These are phyloP conservation scores for Ceuthmochares aereus DNA, from an alignment of 2,113 vertebrate genomes.

Conservation along the genomic window DNA sequence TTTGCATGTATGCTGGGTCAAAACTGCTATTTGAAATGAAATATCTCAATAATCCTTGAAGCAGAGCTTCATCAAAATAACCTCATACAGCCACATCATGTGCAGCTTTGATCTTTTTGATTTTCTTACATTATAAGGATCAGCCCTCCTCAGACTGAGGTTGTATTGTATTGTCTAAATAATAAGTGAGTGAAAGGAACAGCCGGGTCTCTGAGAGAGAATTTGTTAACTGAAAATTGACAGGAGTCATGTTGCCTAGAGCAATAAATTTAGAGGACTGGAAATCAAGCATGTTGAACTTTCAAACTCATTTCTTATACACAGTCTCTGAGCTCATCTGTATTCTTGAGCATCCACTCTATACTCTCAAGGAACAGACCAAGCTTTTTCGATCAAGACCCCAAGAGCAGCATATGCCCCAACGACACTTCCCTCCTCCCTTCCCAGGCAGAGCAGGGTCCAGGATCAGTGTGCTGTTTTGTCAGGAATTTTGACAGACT, in stretches of 20 bases:
- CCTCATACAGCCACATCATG: neutral
- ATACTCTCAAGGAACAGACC: neutral
- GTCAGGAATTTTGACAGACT: neutral
- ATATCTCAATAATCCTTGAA: neutral
- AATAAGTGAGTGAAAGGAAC: neutral
- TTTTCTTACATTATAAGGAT: constrained; percentile 2
- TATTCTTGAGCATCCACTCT: neutral
- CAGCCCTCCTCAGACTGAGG: neutral
- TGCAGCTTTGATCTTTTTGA: neutral
- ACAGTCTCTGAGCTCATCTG: constrained; percentile 8
- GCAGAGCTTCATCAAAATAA: neutral
- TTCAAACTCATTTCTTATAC: constrained; percentile 10
- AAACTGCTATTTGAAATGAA: neutral
- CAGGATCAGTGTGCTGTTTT: neutral
- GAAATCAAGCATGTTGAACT: neutral
- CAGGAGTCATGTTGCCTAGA: neutral
- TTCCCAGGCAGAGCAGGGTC: neutral
- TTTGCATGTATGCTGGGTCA: neutral
- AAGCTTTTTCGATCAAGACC: neutral
- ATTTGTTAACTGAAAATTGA: constrained; percentile 37
- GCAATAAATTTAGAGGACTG: constrained; percentile 20
- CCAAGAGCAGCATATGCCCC: neutral
- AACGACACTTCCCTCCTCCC: neutral
- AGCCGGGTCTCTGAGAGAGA: neutral
- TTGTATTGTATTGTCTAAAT: neutral